Evolutionary conservation across 1,140 invertebrate genomes (phyloP).

Genomic region (Caenorhabditis latens): DNA sequence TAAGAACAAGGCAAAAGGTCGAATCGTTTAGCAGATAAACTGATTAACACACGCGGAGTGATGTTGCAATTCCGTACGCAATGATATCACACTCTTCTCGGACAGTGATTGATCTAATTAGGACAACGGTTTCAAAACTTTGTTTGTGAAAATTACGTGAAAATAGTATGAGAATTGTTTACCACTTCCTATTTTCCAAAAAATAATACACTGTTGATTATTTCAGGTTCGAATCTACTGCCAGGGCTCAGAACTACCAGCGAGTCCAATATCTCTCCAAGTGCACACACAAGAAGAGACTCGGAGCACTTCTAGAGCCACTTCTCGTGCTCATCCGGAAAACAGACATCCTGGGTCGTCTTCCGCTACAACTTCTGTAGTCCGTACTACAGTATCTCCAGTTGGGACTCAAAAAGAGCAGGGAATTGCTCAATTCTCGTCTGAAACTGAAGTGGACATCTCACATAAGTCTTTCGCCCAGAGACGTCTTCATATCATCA

Average conservation of each 20-base stretch:
- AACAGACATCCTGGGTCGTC: slow-evolving; percentile 9
- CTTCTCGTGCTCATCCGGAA: slow-evolving; percentile 36
- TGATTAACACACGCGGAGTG: slow-evolving; percentile 1
- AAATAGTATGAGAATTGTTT: not conserved
- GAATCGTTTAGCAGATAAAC: slow-evolving; percentile 30
- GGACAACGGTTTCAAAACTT: not conserved
- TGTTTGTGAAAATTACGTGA: not conserved
- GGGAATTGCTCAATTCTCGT: not conserved
- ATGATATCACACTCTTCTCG: slow-evolving; percentile 18
- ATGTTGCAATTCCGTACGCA: not conserved
- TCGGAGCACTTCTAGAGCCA: slow-evolving; percentile 52
- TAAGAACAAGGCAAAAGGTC: not conserved
- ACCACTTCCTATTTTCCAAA: no score
- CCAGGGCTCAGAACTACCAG: slow-evolving; percentile 67
- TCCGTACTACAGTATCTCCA: not conserved
- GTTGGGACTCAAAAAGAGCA: not conserved
- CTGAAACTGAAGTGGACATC: slow-evolving; percentile 58
- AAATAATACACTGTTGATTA: not conserved
- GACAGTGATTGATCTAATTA: slow-evolving; percentile 49
- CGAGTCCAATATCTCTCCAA: slow-evolving; percentile 64
- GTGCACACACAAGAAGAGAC: slow-evolving; percentile 64
- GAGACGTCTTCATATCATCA: slow-evolving; percentile 61
- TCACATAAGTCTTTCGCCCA: slow-evolving; percentile 62
- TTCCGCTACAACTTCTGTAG: not conserved
- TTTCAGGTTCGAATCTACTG: slow-evolving; percentile 70